Evolutionary conservation across 2,113 vertebrate species (phyloP).

Genomic region (Cichladusa arquata): DNA sequence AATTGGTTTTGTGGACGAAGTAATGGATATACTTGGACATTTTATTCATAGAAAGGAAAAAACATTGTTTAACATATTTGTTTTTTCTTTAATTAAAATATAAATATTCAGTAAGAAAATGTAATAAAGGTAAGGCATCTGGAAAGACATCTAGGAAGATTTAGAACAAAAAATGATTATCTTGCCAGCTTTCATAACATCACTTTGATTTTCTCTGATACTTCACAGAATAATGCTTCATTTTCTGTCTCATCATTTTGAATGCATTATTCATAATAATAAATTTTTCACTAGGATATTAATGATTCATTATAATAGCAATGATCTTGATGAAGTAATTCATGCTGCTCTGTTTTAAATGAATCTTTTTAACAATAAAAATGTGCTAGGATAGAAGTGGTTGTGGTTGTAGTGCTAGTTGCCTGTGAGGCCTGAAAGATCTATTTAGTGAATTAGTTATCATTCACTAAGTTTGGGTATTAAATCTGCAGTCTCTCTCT

Average conservation of each 20-base stretch:
- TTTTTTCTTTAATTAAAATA: background rate
- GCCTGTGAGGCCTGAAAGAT: background rate
- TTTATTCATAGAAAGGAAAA: background rate
- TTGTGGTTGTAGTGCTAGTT: background rate
- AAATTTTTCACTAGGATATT: slow-evolving; percentile 70
- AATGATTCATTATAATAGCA: slow-evolving; percentile 76
- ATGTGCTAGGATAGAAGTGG: slow-evolving; percentile 48
- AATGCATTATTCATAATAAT: slow-evolving; percentile 72
- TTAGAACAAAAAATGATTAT: background rate
- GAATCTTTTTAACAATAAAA: slow-evolving; percentile 69
- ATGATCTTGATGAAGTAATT: slow-evolving; percentile 62
- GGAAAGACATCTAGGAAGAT: background rate
- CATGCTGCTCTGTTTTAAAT: slow-evolving; percentile 42
- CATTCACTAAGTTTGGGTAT: background rate
- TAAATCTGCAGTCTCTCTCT: background rate
- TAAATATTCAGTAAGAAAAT: background rate
- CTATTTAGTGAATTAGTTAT: slow-evolving; percentile 2
- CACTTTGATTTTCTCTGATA: slow-evolving; percentile 29
- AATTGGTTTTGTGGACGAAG: background rate
- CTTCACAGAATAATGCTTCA: slow-evolving; percentile 62
- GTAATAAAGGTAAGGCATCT: background rate
- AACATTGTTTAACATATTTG: background rate
- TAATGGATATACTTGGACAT: background rate
- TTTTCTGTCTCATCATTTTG: slow-evolving; percentile 65
- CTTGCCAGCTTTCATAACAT: background rate